These are phyloP conservation scores for Calephelis virginiensis DNA, from an alignment of 1,140 invertebrate species.

Conservation along the genomic window DNA sequence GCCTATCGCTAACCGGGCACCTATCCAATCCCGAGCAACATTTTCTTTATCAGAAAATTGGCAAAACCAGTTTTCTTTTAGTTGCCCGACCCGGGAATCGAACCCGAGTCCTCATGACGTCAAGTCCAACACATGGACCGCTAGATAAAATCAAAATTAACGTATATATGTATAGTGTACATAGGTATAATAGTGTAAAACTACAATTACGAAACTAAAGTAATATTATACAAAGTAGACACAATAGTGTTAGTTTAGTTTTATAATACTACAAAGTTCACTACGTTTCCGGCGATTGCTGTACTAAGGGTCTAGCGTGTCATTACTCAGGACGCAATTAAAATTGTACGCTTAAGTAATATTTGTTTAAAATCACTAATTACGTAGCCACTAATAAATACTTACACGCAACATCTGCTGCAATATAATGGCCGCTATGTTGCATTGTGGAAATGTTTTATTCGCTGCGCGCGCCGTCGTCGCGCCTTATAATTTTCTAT, in stretches of 20 bases:
- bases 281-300: constrained; percentile 6
- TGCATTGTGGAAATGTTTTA: constrained; percentile 60
- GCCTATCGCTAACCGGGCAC: no score
- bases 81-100: no score
- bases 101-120: no score
- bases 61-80: no score
- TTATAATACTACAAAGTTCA: constrained; percentile 15
- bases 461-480: constrained; percentile 47
- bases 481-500: constrained; percentile 61
- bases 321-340: constrained; percentile 60
- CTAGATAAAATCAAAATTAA: no score
- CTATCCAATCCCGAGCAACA: no score
- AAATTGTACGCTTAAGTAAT: constrained; percentile 68
- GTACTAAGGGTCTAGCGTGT: constrained; percentile 32
- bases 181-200: no score
- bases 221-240: constrained; percentile 14
- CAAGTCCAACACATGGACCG: no score
- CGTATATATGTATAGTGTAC: no score
- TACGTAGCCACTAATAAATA: constrained; percentile 68
- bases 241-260: background rate
- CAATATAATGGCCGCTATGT: constrained; percentile 45
- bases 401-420: constrained; percentile 70
- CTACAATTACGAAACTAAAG: background rate
- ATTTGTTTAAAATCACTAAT: constrained; percentile 76
- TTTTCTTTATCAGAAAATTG: no score